These are phyloP conservation scores for Zophobas morio DNA, from an alignment of 1,140 invertebrate species.

Conservation along the genomic window DNA sequence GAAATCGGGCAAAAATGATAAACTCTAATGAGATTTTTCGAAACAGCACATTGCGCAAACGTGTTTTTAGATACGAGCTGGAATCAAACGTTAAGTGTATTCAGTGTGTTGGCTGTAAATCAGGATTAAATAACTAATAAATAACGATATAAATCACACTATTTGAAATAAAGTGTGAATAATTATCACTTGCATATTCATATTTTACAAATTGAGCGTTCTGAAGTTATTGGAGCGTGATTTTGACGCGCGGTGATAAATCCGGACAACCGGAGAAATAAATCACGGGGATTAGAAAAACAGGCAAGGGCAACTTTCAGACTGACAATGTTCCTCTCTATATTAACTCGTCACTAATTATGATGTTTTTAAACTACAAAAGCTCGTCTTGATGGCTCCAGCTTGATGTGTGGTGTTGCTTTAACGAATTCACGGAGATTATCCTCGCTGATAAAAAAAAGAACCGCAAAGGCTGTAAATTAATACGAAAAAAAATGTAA, in stretches of 20 bases:
- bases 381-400: no score
- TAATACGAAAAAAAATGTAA: no score
- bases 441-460: no score
- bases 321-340: no score
- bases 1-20: conserved; percentile 7
- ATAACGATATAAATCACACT: conserved; percentile 32
- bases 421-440: no score
- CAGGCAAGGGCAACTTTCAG: no score
- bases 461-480: no score
- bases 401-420: no score
- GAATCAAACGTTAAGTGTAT: conserved; percentile 4
- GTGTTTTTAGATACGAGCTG: neutral
- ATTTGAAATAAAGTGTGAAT: conserved; percentile 36
- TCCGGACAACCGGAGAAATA: no score
- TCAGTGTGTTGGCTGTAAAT: conserved; percentile 16
- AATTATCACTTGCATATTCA: conserved; percentile 32
- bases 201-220: conserved; percentile 16
- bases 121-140: conserved; percentile 36
- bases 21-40: neutral
- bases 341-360: no score
- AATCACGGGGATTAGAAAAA: no score
- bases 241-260: neutral
- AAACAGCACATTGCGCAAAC: conserved; percentile 2
- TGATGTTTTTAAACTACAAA: no score
- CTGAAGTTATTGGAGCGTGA: conserved; percentile 14